Conservation (phyloP, 2,113 vertebrate species). For the Rissa tridactyla region DNA sequence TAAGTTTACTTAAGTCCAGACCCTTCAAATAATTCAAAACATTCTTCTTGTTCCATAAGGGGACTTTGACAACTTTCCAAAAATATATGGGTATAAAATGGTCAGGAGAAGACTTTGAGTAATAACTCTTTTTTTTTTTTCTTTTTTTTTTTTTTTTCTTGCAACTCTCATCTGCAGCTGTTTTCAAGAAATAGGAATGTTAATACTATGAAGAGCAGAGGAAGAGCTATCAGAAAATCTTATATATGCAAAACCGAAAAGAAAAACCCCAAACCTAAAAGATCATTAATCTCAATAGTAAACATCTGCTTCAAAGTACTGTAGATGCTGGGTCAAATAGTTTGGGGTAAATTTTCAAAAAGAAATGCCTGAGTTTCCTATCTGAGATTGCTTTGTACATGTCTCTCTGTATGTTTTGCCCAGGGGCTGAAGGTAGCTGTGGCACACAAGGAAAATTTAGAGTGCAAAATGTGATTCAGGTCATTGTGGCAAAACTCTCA, state of each 20-base stretch:
- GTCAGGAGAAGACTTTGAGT: not conserved
- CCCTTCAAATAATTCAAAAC: constrained; percentile 3
- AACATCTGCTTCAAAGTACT: not conserved
- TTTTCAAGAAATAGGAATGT: not conserved
- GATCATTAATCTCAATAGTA: not conserved
- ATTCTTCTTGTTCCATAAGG: not conserved
- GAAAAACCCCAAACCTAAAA: not conserved
- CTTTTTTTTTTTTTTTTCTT: not conserved
- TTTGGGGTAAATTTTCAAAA: not conserved
- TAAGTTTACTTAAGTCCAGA: not conserved
- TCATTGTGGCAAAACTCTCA: not conserved
- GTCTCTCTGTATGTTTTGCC: not conserved
- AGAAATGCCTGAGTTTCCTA: not conserved
- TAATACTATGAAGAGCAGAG: not conserved
- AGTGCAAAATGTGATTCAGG: not conserved
- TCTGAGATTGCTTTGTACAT: not conserved
- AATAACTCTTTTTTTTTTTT: not conserved
- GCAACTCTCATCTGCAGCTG: not conserved
- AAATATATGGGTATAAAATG: not conserved
- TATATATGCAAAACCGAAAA: not conserved
- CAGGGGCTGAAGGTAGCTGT: not conserved
- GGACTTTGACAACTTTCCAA: not conserved
- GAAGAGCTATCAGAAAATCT: not conserved
- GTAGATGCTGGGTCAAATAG: not conserved
- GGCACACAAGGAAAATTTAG: not conserved